Base-by-base conservation (phyloP, 1,140 invertebrate species). In the Drosophila azteca region DNA sequence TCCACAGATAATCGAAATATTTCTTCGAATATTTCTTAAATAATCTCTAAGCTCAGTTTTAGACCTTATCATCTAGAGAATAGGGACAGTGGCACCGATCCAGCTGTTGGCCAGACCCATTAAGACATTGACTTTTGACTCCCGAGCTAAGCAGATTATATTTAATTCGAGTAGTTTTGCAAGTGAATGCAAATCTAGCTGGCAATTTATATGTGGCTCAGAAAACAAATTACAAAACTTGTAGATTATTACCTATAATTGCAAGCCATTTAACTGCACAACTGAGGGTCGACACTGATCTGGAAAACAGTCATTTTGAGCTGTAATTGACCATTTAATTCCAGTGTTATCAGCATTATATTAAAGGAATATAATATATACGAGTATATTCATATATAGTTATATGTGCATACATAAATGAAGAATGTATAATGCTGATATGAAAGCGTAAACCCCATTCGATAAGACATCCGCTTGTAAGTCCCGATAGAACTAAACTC, bases 331-430 rank as follows among this genome's bases (percentile, higher is more conserved):
- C 29, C 51, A 45, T 15, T 69, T 44, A 58, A 69, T 58, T 58
- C 11, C 6, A 46, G 8, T 58, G 52, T 43, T 69, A 69, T 58
- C 67, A 70, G 67, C 67, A 58, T 17, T 68, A 26, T 48, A 46
- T 58, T 26, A 13, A 13, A 65, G 24, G 29, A 48, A 52, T 20
- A 50, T 52, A 20, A 31, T 35, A 41, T 15, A 73, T 50, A 72
- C 46, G 53, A 59, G 45, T 51, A 51, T 48, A 50, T 46, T 5
- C 3, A 20, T 20, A 20, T 8, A 20, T 20, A 20, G 17, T 20
- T 20, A 20, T 20, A 20, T 20, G 17, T 46, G 0, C 22, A 9
- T 29, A 29, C 17, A 0, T 29, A 29, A 6, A 29, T 29, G 6
- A 29, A 29, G 35, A 20, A 5, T 9, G 35, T 13, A 13, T 35